phyloP scores from a whole-genome alignment of 2,113 vertebrate genomes.

The Brachirus orientalis region DNA sequence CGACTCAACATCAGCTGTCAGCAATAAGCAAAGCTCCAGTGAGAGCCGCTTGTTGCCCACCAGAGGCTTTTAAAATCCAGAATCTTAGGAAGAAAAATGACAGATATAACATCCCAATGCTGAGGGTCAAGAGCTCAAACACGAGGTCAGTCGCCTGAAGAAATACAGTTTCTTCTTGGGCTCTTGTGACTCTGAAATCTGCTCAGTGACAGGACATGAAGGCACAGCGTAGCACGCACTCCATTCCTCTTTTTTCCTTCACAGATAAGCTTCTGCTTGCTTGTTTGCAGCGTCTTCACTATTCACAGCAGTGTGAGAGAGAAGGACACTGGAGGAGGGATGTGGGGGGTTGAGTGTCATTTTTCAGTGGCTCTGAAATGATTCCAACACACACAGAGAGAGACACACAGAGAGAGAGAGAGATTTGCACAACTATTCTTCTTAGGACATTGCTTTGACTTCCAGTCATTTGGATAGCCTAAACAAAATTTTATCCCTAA shows the following conservation, averaged over 20 bases:
- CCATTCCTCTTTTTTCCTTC: not conserved
- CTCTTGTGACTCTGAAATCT: not conserved
- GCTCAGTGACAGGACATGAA: not conserved
- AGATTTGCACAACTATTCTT: too few species aligned
- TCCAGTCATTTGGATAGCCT: too few species aligned
- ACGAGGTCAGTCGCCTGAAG: not conserved
- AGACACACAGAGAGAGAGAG: too few species aligned
- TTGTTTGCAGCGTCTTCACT: conserved; percentile 22
- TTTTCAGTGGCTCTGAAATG: conserved; percentile 58
- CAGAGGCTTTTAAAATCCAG: not conserved
- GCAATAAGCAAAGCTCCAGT: not conserved
- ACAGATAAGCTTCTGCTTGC: not conserved
- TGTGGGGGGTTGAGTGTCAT: conserved; percentile 30
- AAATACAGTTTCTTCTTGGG: not conserved
- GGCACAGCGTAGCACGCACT: not conserved
- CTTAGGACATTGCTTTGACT: too few species aligned
- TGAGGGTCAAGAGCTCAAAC: conserved; percentile 14
- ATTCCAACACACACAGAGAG: not conserved
- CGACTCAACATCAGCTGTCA: conserved; percentile 12
- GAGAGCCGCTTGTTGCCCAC: not conserved
- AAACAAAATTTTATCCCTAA: too few species aligned
- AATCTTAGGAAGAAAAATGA: not conserved
- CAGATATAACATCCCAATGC: not conserved
- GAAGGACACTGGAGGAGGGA: not conserved
- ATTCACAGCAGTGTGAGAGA: conserved; percentile 10